phyloP scores from a whole-genome alignment of 2,113 vertebrate species.

The Oreochromis tanganicae region DNA sequence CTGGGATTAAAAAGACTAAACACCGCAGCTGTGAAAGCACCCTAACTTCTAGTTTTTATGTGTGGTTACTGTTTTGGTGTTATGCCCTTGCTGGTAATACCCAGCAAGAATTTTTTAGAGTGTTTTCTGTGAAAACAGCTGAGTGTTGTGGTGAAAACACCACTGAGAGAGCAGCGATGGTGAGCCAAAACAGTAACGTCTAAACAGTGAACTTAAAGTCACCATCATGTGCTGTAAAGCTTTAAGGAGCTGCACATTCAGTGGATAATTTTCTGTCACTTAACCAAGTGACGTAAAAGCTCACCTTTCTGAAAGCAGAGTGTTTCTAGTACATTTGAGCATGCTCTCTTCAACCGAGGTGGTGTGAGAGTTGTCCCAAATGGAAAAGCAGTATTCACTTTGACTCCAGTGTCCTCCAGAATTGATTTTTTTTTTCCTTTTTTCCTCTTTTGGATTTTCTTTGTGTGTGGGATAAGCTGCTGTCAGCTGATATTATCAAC shows the following conservation, averaged over 20 bases:
- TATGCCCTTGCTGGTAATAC: not conserved
- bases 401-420: not conserved
- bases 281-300: not conserved
- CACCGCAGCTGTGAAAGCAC: not conserved
- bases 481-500: not conserved
- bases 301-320: not conserved
- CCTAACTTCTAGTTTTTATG: not conserved
- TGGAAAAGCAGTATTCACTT: not conserved
- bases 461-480: not conserved
- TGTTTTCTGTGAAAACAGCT: not conserved
- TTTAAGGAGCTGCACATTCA: not conserved
- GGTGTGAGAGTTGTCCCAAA: fast-evolving
- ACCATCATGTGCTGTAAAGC: not conserved
- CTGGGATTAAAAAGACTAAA: not conserved
- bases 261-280: not conserved
- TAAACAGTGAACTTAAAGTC: not conserved
- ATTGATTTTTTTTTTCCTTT: fast-evolving
- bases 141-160: not conserved
- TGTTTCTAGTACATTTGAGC: not conserved
- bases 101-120: not conserved
- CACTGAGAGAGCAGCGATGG: fast-evolving
- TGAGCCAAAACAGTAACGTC: not conserved
- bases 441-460: not conserved
- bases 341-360: not conserved
- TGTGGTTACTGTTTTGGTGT: not conserved